A percentile compares a stretch with the other conserved stretches of the same genome.
Conservation (phyloP, 1,140 invertebrate genomes). For the Papilio polyxenes region DNA sequence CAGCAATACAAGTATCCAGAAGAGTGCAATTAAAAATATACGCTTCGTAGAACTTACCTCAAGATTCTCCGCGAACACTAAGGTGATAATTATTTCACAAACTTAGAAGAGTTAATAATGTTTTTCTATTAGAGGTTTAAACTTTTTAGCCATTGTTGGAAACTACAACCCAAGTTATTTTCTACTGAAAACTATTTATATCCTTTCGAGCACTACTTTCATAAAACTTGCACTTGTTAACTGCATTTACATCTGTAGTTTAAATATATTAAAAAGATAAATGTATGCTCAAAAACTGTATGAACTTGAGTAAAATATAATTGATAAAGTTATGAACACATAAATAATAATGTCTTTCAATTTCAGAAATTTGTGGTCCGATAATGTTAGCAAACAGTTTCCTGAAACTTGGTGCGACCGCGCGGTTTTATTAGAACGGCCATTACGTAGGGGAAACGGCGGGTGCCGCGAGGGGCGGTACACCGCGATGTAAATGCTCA, state of each 20-base stretch:
- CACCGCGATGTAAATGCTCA: slow-evolving; percentile 33
- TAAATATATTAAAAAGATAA: too few relatives aligned
- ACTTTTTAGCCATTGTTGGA: not conserved
- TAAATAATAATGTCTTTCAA: slow-evolving; percentile 17
- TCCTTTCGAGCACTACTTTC: too few relatives aligned
- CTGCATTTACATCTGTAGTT: not conserved
- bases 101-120: not conserved
- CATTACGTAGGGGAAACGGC: not conserved
- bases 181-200: not conserved
- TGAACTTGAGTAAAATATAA: not conserved
- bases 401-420: slow-evolving; percentile 20
- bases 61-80: slow-evolving; percentile 14
- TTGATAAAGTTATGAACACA: not conserved
- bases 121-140: not conserved
- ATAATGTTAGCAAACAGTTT: slow-evolving; percentile 23
- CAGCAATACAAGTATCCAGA: slow-evolving; percentile 6
- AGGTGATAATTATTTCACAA: slow-evolving; percentile 14
- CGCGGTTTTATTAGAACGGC: slow-evolving; percentile 21
- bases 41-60: slow-evolving; percentile 14
- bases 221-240: not conserved
- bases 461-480: not conserved
- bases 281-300: not conserved
- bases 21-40: slow-evolving; percentile 15
- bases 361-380: slow-evolving; percentile 14
- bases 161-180: not conserved